Base-by-base conservation (phyloP, 2,888 invertebrate species). In the Actias luna region DNA sequence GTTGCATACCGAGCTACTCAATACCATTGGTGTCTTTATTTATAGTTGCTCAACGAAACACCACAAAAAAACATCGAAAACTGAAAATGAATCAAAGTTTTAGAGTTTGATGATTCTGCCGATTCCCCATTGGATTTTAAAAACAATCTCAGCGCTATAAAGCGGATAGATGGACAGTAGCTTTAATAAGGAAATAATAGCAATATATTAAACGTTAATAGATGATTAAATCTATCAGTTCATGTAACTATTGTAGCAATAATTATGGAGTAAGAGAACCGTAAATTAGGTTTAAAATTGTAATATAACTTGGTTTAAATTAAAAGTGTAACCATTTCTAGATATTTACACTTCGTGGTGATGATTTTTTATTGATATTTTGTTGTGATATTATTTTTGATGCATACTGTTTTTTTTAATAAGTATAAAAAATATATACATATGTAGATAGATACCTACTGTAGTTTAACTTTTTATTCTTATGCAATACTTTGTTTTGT, bases 1-100 rank as follows among this genome's bases (percentile, higher is more conserved):
- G 82, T 78, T 86, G 83, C 85, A 85, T 79, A 76, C 75, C 71
- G 76, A 79, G 71, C 78, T 74, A 66, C 71, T 74, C 76, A 72
- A 71, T 75, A 72, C 70, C 77, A 78, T 73, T 68, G 73, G 73
- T 77, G 74, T 75, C 71, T 72, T 73, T 73, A 73, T 69, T 70
- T 71, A 74, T 74, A 70, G 72, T 70, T 69, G 68, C 60, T 59
- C 59, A 66, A 67, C 64, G 64, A 67, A 65, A 59, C 16, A 22
- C 36, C 18, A 63, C 60, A 60, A 62, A 65, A 50, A 65, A 62
- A 63, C 36, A 52, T 50, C 59, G 59, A 29, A 39, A 59, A 42
- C 31, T 39, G 39, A 31, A 52, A 52, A 63, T 29, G 29, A 16
- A 59, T 27, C 59, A 22, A 59, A 25, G 29, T 61, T 61, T 61